Base-by-base conservation (phyloP, 2,888 invertebrate species). In the Melinaea marsaeus region DNA sequence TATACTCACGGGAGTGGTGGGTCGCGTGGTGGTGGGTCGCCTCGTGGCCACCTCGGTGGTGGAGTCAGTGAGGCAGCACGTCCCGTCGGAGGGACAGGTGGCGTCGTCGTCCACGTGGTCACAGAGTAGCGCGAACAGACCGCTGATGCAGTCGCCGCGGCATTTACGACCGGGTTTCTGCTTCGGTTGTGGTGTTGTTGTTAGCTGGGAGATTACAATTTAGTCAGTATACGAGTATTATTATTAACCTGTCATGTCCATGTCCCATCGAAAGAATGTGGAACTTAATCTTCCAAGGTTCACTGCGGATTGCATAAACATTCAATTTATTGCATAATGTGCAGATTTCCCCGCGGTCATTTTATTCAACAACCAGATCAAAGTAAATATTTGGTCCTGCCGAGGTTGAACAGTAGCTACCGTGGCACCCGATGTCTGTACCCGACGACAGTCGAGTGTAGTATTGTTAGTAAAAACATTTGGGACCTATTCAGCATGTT, bases 71-170 rank as follows among this genome's bases (percentile, higher is more conserved):
- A 96, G 92, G 79, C 97, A 98, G 81, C 97, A 97, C 60, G 94
- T 94, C 32, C 94, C 95, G 34, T 94, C 95, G 13, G 93, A 93
- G 0, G 95, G 94, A 76, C 97, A 97, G 63, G 91, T 90, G 0
- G 96, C 96, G 1, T 95, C 94, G 2, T 94, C 90, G 76, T 97
- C 97, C 61, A 97, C 94, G 74, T 95, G 94, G 76, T 97, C 97
- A 79, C 98, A 98, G 71, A 98, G 94, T 60, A 97, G 87, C 7
- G 96, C 95, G 78, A 97, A 94, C 47, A 98, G 88, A 0, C 95
- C 95, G 65, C 94, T 95, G 72, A 96, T 94, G 84, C 98, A 98
- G 78, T 97, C 96, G 1, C 97, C 98, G 57, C 92, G 92, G 78
- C 97, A 97, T 48, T 93, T 93, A 74, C 93, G 84, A 0, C 86